Evolutionary conservation across 2,113 vertebrate genomes (phyloP).

Genomic region (Myiagra hebetior): DNA sequence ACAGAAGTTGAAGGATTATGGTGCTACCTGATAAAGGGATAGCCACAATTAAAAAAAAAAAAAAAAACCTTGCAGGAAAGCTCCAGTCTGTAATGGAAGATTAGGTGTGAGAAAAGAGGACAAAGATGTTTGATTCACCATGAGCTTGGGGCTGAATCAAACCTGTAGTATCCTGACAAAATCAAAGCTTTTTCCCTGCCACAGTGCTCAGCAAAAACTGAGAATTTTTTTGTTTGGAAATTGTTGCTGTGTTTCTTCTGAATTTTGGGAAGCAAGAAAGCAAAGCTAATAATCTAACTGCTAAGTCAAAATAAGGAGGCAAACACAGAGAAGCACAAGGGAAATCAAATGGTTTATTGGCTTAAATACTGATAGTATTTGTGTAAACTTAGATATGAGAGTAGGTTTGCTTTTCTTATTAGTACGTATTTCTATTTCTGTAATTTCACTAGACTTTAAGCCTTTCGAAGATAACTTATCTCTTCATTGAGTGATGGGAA

Average conservation of each 20-base stretch:
- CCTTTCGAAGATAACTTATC: not conserved
- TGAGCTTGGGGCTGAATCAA: not conserved
- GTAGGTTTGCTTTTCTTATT: not conserved
- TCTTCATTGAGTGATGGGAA: not conserved
- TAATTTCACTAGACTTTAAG: not conserved
- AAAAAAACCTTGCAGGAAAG: not conserved
- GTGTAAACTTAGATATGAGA: not conserved
- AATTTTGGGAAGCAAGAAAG: not conserved
- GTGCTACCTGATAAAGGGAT: not conserved
- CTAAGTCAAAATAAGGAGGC: not conserved
- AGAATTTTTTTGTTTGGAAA: not conserved
- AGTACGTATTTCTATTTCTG: not conserved
- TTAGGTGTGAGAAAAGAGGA: not conserved
- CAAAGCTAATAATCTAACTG: not conserved
- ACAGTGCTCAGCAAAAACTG: not conserved
- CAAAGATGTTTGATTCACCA: not conserved
- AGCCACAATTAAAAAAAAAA: not conserved
- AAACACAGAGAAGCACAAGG: not conserved
- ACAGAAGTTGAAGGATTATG: not conserved
- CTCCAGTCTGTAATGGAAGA: not conserved
- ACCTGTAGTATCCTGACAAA: not conserved
- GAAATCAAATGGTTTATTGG: not conserved
- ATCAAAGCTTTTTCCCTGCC: not conserved
- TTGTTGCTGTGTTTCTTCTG: not conserved
- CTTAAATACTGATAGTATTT: not conserved